Base-by-base conservation (phyloP, 2,888 invertebrate genomes). In the Polyommatus icarus region DNA sequence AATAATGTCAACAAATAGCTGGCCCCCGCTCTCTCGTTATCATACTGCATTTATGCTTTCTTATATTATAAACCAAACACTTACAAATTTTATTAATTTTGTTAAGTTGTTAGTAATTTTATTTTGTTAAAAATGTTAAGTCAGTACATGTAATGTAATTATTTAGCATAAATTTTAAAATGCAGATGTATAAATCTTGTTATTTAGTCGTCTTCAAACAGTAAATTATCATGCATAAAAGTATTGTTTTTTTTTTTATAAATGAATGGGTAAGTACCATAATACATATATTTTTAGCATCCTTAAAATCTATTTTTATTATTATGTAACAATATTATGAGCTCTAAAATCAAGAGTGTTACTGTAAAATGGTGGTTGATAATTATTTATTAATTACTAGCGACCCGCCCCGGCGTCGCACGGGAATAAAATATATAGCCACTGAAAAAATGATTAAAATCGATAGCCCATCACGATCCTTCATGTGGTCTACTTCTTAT, bases 31-130 rank as follows among this genome's bases (percentile, higher is more conserved):
- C 77, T 77, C 77, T 77, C 54, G 54, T 54, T 77, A 77, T 75
- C 77, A 61, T 32, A 46, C 73, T 77, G 77, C 77, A 77, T 77
- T 77, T 77, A 77, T 61, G 18, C 73, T 77, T 77, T 59, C 72
- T 40, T 29, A 59, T 59, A 73, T 77, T 59, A 73, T 77, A 24
- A 24, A 61, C 18, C 29, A 73, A 20, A 24, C n/a, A 46, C n/a
- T 76, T 72, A 15, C 54, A 57, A 36, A 40, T 77, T 57, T 36
- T 73, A 72, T 73, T 40, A 10, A 57, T 57, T 73, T 20, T 57
- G 57, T 71, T 72, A 72, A n/a, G 32, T 71, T 24, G 20, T 67
- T 46, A 61, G 40, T 72, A 32, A 77, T 77, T 57, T 72, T 36
- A 73, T 61, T 40, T 36, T 46, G 59, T 40, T 77, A n/a, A 59